phyloP scores from a whole-genome alignment of 2,113 vertebrate species.

The Hirundichthys speculiger region DNA sequence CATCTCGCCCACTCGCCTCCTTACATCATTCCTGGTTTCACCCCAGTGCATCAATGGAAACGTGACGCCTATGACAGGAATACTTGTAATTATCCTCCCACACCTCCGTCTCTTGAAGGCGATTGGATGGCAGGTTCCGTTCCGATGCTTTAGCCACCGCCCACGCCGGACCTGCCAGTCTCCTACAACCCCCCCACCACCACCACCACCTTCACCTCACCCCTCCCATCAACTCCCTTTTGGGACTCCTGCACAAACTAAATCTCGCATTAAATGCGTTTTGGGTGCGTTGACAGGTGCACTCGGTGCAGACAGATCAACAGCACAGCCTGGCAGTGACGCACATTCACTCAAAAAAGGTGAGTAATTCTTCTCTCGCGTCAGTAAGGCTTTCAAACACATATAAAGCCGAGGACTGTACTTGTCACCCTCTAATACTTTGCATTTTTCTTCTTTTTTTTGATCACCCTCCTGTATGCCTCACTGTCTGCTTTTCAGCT shows the following conservation, averaged over 20 bases:
- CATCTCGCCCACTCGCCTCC: slow-evolving; percentile 61
- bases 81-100: slow-evolving; percentile 77
- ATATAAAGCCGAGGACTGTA: background rate
- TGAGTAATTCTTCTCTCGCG: slow-evolving; percentile 18
- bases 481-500: no score
- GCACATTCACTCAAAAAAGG: slow-evolving; percentile 17
- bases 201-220: background rate
- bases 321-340: slow-evolving; percentile 18
- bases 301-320: background rate
- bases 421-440: background rate
- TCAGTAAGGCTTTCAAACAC: slow-evolving; percentile 17
- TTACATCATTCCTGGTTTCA: slow-evolving; percentile 55
- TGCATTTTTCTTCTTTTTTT: no score
- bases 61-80: slow-evolving; percentile 72
- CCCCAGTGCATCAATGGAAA: slow-evolving; percentile 72
- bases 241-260: slow-evolving; percentile 23
- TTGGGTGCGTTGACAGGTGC: slow-evolving; percentile 57
- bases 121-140: slow-evolving; percentile 58
- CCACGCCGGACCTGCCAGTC: slow-evolving; percentile 55
- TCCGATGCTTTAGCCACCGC: slow-evolving; percentile 44
- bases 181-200: background rate
- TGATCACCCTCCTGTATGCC: no score
- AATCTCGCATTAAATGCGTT: slow-evolving; percentile 32
- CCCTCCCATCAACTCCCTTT: slow-evolving; percentile 41
- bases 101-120: slow-evolving; percentile 44